Conservation (phyloP, 2,797 vertebrate species). For the Protosalanx chinensis region DNA sequence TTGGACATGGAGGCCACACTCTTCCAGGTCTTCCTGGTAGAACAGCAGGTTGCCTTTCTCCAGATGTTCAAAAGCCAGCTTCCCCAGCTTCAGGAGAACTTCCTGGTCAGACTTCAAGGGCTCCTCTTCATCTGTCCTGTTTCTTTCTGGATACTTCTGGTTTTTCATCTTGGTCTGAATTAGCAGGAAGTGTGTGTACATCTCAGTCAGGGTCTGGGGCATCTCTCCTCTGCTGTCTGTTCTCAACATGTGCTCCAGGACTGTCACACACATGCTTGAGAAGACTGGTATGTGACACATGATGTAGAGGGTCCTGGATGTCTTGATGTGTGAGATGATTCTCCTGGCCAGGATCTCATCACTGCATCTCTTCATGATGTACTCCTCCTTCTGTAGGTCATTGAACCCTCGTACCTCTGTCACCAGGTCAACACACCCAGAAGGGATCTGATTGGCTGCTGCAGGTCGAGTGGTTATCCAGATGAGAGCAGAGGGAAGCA, state of each 20-base stretch:
- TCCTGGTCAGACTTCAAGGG: too few species aligned
- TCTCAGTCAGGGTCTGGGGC: slow-evolving; percentile 7
- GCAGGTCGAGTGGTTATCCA: neutral
- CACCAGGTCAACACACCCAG: slow-evolving; percentile 7
- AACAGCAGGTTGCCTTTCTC: slow-evolving; percentile 41
- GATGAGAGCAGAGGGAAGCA: too few species aligned
- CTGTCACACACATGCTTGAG: neutral
- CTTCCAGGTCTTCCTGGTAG: slow-evolving; percentile 21
- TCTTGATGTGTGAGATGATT: slow-evolving; percentile 3
- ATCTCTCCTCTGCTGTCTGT: neutral
- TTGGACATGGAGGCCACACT: slow-evolving; percentile 10
- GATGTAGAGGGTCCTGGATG: neutral
- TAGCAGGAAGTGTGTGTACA: slow-evolving; percentile 3
- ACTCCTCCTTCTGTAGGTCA: slow-evolving; percentile 13
- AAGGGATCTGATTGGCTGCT: slow-evolving; percentile 10
- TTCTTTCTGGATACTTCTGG: neutral
- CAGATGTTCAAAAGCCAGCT: slow-evolving; percentile 2
- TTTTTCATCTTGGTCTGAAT: neutral
- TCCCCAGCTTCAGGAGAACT: neutral
- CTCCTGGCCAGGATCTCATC: neutral
- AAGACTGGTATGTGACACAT: slow-evolving; percentile 13
- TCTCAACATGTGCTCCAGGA: slow-evolving; percentile 5
- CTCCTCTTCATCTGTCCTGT: neutral
- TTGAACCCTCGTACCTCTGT: slow-evolving; percentile 4
- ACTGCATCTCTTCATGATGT: slow-evolving; percentile 4